phyloP scores from a whole-genome alignment of 2,888 invertebrate species.

The Hoplodrina blanda region DNA sequence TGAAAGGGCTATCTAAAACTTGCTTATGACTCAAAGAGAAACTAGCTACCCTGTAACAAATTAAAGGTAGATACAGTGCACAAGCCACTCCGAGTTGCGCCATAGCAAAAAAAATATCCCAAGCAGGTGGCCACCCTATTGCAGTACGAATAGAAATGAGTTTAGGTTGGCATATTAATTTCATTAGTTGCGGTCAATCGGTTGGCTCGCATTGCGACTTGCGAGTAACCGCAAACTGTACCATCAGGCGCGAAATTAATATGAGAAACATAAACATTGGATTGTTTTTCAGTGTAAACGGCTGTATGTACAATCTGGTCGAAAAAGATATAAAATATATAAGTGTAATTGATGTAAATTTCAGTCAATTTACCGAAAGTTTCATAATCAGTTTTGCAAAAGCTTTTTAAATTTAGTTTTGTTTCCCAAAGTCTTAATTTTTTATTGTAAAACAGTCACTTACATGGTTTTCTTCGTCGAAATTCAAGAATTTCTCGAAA shows the following conservation, averaged over 20 bases:
- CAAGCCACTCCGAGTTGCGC: too few relatives aligned
- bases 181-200: constrained; percentile 7
- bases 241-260: not conserved
- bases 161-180: not conserved
- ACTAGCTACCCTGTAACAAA: not conserved
- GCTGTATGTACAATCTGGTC: not conserved
- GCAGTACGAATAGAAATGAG: not conserved
- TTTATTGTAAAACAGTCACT: too few relatives aligned
- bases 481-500: too few relatives aligned
- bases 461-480: too few relatives aligned
- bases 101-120: not conserved
- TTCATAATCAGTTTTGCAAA: too few relatives aligned
- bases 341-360: too few relatives aligned
- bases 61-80: not conserved
- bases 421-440: too few relatives aligned
- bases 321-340: not conserved
- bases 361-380: too few relatives aligned
- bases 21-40: not conserved
- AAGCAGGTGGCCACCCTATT: not conserved
- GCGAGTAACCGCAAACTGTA: not conserved
- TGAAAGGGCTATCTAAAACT: not conserved
- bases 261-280: not conserved
- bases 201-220: not conserved
- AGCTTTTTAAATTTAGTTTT: too few relatives aligned
- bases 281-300: not conserved